Base-by-base conservation (phyloP, 2,113 vertebrate genomes). In the Hemicordylus capensis region DNA sequence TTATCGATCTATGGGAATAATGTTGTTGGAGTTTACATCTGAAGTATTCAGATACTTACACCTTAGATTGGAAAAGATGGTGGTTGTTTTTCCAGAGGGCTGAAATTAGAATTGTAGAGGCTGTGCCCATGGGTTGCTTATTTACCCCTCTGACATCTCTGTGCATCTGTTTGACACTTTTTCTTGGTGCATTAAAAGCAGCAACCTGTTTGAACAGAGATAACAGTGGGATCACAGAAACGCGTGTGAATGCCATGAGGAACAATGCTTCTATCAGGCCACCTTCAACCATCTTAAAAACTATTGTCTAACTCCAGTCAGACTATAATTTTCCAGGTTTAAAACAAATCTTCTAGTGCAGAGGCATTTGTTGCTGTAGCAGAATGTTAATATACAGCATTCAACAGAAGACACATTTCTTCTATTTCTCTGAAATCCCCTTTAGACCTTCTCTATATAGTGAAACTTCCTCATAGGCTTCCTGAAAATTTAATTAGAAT, bases 401-500 rank as follows among this genome's bases (percentile, higher is more conserved):
- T 77, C 46, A 76, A 76, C 28, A 11, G 11, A 37, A 72, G 39
- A 64, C 39, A 86, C 74, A 75, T 54, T 39, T 61, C 4, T 70
- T 76, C n/a, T 0, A 56, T 78, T 86, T 93, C 39, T 87, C 76
- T 24, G 84, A 73, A 22, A 37, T 80, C 51, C 67, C 87, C 66
- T 76, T 84, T 90, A 93, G 82, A 44, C 15, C 76, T 67, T 56
- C 1, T 59, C 84, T 77, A 31, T 80, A 63, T 69, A 80, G 10
- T 87, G 76, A 90, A 93, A 93, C n/a, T 86, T 85, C 75, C 3
- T 87, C 84, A 37, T 54, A 48, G 19, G 74, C n/a, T 82, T 51
- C 20, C 56, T 90, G 79, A 91, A 85, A 81, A 92, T 90, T 90
- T 94, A 91, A 93, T 91, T 89, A 88, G 48, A 82, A 82, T 74